Conservation (phyloP, 35 echinoderm and acorn worm species). For the Lytechinus variegatus region DNA sequence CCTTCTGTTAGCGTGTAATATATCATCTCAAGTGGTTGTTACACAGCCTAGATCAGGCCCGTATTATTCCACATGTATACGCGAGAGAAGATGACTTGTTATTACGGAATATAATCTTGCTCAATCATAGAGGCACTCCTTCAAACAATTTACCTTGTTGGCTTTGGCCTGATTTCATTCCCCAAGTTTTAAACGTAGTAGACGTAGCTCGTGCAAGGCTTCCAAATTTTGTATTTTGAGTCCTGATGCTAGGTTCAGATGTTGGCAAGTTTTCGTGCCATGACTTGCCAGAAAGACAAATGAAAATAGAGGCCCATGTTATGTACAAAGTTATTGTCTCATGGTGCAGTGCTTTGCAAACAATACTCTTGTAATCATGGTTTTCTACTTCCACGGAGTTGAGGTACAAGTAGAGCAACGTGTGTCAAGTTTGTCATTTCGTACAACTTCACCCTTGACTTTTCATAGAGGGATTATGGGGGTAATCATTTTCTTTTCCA, state of each 20-base stretch:
- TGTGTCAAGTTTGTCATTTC: neutral
- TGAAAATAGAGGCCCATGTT: neutral
- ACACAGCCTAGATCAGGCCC: neutral
- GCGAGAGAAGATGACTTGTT: neutral
- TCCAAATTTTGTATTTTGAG: neutral
- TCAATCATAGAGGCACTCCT: neutral
- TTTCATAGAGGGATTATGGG: neutral
- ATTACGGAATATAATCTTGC: neutral
- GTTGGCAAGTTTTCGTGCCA: neutral
- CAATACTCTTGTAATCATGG: neutral
- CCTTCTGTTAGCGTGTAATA: neutral
- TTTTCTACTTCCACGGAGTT: neutral
- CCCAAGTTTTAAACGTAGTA: neutral
- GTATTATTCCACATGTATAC: neutral
- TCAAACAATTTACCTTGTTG: neutral
- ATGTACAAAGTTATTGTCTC: neutral
- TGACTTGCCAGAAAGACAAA: conserved; percentile 17
- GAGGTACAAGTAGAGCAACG: neutral
- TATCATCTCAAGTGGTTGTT: neutral
- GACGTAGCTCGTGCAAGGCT: neutral
- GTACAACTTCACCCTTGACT: conserved; percentile 9
- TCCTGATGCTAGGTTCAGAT: neutral
- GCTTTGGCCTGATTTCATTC: neutral
- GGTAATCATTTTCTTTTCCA: neutral
- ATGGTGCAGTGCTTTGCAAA: neutral